Evolutionary conservation across 2,888 invertebrate genomes (phyloP).

Genomic region (Drosophila austrosaltans): DNA sequence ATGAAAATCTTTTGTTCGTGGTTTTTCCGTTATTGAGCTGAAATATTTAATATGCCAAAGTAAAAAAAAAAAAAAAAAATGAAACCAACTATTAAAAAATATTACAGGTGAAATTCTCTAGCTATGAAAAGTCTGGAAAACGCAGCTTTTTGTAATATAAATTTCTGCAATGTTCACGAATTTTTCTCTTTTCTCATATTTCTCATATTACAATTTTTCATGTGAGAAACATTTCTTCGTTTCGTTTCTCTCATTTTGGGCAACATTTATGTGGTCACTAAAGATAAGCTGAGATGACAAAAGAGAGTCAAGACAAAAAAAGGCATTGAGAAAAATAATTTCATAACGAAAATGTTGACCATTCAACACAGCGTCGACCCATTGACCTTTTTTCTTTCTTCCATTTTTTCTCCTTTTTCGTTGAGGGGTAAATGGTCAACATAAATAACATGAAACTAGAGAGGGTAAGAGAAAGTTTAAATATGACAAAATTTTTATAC

Average conservation of each 20-base stretch:
- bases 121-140: background rate
- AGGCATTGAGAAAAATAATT: constrained; percentile 9
- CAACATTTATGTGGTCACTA: constrained; percentile 10
- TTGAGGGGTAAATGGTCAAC: constrained; percentile 1
- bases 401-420: background rate
- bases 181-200: background rate
- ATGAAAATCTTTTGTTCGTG: constrained; percentile 52
- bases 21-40: constrained; percentile 51
- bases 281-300: constrained; percentile 13
- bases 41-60: constrained; percentile 13
- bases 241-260: constrained; percentile 7
- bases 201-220: background rate
- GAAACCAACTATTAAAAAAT: background rate
- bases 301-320: constrained; percentile 13
- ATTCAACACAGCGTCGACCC: constrained; percentile 14
- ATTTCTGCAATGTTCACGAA: constrained; percentile 11
- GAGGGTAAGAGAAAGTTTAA: background rate
- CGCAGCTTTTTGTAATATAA: constrained; percentile 6
- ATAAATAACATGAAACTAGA: constrained; percentile 2
- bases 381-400: constrained; percentile 3
- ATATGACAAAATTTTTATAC: background rate
- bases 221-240: constrained; percentile 4
- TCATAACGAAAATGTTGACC: constrained; percentile 18
- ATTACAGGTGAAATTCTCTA: constrained; percentile 8
- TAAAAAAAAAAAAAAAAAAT: background rate